phyloP scores from a whole-genome alignment of 2,888 invertebrate genomes.

The Homarus gammarus region DNA sequence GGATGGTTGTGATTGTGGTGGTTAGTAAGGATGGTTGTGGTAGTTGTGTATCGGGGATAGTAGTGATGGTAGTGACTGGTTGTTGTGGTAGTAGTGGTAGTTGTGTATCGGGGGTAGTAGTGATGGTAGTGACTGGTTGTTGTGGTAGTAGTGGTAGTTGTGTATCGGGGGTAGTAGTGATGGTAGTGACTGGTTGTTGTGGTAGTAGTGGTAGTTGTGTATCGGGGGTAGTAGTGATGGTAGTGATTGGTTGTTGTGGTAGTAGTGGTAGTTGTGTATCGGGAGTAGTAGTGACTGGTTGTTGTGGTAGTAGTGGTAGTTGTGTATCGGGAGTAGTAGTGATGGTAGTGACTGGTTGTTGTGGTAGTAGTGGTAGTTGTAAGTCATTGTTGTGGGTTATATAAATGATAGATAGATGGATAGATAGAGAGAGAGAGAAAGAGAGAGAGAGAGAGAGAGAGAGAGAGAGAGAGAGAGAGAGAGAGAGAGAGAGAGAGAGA shows the following conservation, averaged over 20 bases:
- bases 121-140: background rate
- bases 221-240: too few species aligned
- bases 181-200: too few species aligned
- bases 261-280: too few species aligned
- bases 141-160: background rate
- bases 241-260: too few species aligned
- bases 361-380: background rate
- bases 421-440: conserved; percentile 14
- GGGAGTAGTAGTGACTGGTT: background rate
- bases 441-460: conserved; percentile 13
- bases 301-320: background rate
- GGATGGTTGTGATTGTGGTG: background rate
- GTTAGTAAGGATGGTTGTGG: background rate
- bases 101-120: background rate
- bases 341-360: background rate
- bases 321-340: too few species aligned
- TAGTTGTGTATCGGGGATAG: background rate
- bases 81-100: background rate
- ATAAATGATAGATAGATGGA: conserved; percentile 4
- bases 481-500: conserved; percentile 20
- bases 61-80: background rate
- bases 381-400: background rate
- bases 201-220: too few species aligned
- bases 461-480: conserved; percentile 9
- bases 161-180: too few species aligned